phyloP scores from a whole-genome alignment of 2,113 vertebrate genomes.

The Cebidichthys violaceus region DNA sequence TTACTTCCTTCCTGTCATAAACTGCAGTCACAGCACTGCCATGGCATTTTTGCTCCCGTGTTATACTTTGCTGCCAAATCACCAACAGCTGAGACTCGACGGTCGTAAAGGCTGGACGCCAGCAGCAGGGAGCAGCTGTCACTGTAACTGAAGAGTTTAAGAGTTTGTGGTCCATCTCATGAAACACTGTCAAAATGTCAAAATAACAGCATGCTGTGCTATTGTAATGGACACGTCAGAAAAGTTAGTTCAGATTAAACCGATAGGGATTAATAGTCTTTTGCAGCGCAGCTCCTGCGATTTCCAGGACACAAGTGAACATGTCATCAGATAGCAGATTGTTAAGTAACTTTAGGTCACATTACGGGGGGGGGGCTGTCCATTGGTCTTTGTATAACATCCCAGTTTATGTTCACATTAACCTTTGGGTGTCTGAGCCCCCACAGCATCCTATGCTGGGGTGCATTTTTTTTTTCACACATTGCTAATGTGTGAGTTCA shows the following conservation, averaged over 20 bases:
- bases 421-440: too few relatives aligned
- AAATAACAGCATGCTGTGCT: neutral
- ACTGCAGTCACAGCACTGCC: constrained; percentile 21
- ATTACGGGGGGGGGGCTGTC: too few relatives aligned
- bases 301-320: constrained; percentile 6
- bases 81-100: constrained; percentile 28
- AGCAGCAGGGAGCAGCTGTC: constrained; percentile 38
- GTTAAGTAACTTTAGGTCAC: neutral
- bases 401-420: neutral
- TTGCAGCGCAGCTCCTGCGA: neutral
- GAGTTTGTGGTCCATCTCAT: constrained; percentile 8
- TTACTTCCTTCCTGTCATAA: constrained; percentile 52
- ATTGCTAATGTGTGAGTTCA: too few relatives aligned
- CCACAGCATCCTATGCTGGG: neutral
- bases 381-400: neutral
- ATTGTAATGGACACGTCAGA: neutral
- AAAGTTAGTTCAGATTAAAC: neutral
- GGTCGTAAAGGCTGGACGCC: neutral
- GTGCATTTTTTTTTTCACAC: too few relatives aligned
- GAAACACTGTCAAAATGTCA: constrained; percentile 14
- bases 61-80: constrained; percentile 43
- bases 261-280: neutral
- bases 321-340: constrained; percentile 10
- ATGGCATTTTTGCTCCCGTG: constrained; percentile 20
- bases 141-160: neutral